A percentile compares a stretch with the other conserved stretches of the same genome.
These are phyloP conservation scores for Suncus etruscus DNA, from an alignment of 2,113 vertebrate species.

Conservation along the genomic window DNA sequence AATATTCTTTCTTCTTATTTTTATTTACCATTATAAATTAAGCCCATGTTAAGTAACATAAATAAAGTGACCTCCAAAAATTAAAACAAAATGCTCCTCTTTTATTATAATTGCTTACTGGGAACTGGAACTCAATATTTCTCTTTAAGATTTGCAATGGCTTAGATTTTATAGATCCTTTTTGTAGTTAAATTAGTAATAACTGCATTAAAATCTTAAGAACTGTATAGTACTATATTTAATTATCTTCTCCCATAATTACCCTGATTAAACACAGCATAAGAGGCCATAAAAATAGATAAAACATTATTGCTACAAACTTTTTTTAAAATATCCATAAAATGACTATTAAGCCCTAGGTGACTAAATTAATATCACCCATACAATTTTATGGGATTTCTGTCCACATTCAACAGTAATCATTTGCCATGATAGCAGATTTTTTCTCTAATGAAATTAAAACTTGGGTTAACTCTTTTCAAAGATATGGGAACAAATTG, in stretches of 20 bases:
- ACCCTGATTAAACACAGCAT: slow-evolving; percentile 90
- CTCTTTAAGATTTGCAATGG: slow-evolving; percentile 71
- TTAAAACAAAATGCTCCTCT: slow-evolving; percentile 10
- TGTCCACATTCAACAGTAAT: slow-evolving; percentile 79
- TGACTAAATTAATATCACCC: slow-evolving; percentile 90
- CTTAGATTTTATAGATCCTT: slow-evolving; percentile 73
- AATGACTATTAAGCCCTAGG: slow-evolving; percentile 91
- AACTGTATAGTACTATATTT: slow-evolving; percentile 88
- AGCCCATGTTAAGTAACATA: slow-evolving; percentile 69
- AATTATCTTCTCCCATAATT: slow-evolving; percentile 91
- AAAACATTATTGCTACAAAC: slow-evolving; percentile 90
- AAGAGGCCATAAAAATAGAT: slow-evolving; percentile 90
- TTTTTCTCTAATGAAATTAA: slow-evolving; percentile 74
- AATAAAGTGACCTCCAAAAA: slow-evolving; percentile 51
- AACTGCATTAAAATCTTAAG: slow-evolving; percentile 87
- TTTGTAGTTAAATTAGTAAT: slow-evolving; percentile 83
- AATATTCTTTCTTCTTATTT: slow-evolving; percentile 65
- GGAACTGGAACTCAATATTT: slow-evolving; percentile 79
- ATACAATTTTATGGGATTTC: slow-evolving; percentile 87
- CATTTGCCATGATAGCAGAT: slow-evolving; percentile 80
- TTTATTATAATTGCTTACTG: slow-evolving; percentile 73
- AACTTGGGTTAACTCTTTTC: slow-evolving; percentile 78
- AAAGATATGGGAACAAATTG: slow-evolving; percentile 70
- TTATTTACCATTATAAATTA: slow-evolving; percentile 60
- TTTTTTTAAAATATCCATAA: slow-evolving; percentile 89